These are phyloP conservation scores for Saxidomus purpurata DNA, from an alignment of 1,140 invertebrate species.

Conservation along the genomic window DNA sequence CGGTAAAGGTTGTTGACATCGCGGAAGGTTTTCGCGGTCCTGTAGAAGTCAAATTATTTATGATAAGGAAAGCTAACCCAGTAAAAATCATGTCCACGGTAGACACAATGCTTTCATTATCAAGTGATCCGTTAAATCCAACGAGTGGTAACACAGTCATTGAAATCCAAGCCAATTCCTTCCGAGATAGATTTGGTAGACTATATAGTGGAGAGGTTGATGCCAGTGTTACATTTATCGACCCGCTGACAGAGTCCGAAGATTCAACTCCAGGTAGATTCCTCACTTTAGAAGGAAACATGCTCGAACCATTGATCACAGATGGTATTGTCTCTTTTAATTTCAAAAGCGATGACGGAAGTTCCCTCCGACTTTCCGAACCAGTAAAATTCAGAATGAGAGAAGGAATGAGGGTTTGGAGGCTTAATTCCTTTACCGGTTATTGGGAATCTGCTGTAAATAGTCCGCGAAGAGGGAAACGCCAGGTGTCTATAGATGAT, in stretches of 20 bases:
- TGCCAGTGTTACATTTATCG: slow-evolving; percentile 40
- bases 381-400: not conserved
- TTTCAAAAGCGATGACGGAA: not conserved
- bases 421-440: not conserved
- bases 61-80: not conserved
- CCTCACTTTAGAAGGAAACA: slow-evolving; percentile 6
- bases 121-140: not conserved
- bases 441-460: not conserved
- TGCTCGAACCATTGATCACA: not conserved
- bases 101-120: slow-evolving; percentile 5
- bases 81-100: not conserved
- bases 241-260: not conserved
- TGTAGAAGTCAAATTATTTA: slow-evolving; percentile 14
- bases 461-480: not conserved
- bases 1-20: slow-evolving; percentile 34
- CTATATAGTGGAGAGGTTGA: slow-evolving; percentile 3
- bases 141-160: not conserved
- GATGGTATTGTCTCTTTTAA: not conserved
- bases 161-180: slow-evolving; percentile 6
- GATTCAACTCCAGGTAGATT: slow-evolving; percentile 5
- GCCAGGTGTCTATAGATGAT: not conserved
- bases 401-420: slow-evolving; percentile 13
- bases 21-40: slow-evolving; percentile 27
- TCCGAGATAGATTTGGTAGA: not conserved
- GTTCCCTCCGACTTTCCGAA: not conserved